Conservation (phyloP, 2,797 vertebrate genomes). For the Gastrophryne carolinensis region DNA sequence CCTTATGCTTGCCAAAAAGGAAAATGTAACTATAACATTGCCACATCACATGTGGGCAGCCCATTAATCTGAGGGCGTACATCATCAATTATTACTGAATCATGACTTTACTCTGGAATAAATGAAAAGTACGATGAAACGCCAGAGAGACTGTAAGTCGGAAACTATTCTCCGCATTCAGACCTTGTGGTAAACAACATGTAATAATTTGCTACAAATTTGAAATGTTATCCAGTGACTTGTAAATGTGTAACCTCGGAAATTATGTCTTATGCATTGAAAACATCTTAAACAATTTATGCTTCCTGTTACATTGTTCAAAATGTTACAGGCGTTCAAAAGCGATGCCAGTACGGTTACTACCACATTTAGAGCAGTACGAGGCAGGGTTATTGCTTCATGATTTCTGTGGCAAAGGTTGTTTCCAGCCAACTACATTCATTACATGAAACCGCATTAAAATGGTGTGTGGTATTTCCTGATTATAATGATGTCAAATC, state of each 20-base stretch:
- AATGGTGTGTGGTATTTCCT: not conserved
- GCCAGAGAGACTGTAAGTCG: constrained; percentile 8
- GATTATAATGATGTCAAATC: not conserved
- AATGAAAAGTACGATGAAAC: constrained; percentile 12
- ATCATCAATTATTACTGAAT: constrained; percentile 31
- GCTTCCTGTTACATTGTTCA: not conserved
- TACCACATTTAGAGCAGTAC: not conserved
- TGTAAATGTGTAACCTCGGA: not conserved
- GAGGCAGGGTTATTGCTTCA: not conserved
- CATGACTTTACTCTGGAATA: constrained; percentile 20
- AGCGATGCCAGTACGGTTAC: not conserved
- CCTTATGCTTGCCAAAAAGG: not conserved
- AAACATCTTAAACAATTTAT: not conserved
- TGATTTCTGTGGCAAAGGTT: not conserved
- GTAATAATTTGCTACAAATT: constrained; percentile 9
- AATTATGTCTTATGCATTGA: not conserved
- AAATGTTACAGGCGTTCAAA: not conserved
- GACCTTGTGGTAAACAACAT: not conserved
- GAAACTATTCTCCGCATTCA: constrained; percentile 11
- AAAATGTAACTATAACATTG: not conserved
- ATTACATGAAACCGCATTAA: not conserved
- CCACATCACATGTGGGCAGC: constrained; percentile 29
- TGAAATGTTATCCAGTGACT: constrained; percentile 20
- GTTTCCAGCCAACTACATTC: not conserved
- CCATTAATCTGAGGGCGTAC: constrained; percentile 7